Base-by-base conservation (phyloP, 2,888 invertebrate species). In the Yponomeuta cagnagella region DNA sequence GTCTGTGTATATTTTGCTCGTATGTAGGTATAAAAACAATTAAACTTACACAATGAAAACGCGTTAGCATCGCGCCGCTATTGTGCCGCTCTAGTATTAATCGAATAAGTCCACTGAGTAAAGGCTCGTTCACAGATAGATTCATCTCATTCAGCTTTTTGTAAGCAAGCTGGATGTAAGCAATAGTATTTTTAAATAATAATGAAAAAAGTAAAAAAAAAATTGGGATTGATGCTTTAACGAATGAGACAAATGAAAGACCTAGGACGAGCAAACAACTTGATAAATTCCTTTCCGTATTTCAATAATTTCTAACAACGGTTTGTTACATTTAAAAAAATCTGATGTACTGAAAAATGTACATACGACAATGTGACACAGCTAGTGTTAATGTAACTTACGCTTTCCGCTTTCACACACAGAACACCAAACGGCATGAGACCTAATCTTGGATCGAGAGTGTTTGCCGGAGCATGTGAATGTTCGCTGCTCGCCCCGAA, bases 1-100 rank as follows among this genome's bases (percentile, higher is more conserved):
- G 52, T 43, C 43, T 43, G 52, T 58, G 15, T 58, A 8, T 52
- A 12, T 3, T 10, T 52, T 52, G 33, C 5, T 33, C 1, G 33
- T 33, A 33, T 15, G 52, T 67, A 67, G 2, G 48, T 69, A 52
- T 69, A 83, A 86, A 86, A 88, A 88, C 85, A 88, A 88, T 89
- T 86, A 85, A 89, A 89, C 83, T 88, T 87, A 81, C 80, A 85
- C 86, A 85, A 87, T 85, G 85, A 83, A 85, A 81, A 79, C 82
- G 74, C 75, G 75, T 75, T 75, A 80, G 81, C 80, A 80, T 80
- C 83, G 82, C 82, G 80, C 81, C 80, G 78, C 84, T 80, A 84
- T 87, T 86, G 84, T 86, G 80, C 80, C 76, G 75, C 75, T 76
- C 8, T 33, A 82, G 83, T 83, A 84, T 85, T 87, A 86, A 88